Percentiles rank a stretch among this genome's conserved stretches.
These are phyloP conservation scores for Girardia tigrina DNA, from an alignment of 2,888 invertebrate genomes.

Conservation along the genomic window DNA sequence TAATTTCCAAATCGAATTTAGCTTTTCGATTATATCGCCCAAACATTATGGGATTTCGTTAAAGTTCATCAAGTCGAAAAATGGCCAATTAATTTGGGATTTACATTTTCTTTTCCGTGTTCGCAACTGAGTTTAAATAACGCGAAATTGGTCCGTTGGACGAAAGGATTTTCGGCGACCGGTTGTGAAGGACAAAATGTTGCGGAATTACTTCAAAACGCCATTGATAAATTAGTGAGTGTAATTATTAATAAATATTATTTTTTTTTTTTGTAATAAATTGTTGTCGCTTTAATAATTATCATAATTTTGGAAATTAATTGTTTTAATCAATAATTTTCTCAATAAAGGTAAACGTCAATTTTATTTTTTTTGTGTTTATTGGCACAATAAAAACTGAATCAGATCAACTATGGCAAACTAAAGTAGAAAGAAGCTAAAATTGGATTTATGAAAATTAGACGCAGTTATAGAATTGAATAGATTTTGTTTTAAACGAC, in stretches of 20 bases:
- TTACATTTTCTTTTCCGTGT: conserved; percentile 89
- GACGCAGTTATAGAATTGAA: no score
- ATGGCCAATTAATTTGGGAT: conserved; percentile 61
- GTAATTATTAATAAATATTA: neutral
- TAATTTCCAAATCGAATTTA: conserved; percentile 25
- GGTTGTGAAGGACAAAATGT: conserved; percentile 80
- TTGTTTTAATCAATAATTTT: no score
- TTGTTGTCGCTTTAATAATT: no score
- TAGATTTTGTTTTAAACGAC: no score
- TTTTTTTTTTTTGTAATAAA: neutral
- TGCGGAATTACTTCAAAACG: conserved; percentile 70
- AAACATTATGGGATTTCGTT: conserved; percentile 36
- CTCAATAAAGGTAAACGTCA: no score
- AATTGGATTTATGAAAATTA: no score
- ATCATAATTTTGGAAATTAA: no score
- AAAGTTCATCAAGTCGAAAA: conserved; percentile 12
- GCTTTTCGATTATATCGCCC: conserved; percentile 37
- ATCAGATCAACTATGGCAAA: no score
- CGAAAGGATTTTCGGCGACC: conserved; percentile 83
- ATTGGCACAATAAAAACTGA: no score
- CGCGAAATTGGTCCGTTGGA: conserved; percentile 76
- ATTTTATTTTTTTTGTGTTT: no score
- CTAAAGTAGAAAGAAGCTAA: no score
- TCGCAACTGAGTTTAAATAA: conserved; percentile 71
- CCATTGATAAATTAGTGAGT: conserved; percentile 56